A percentile compares a stretch with the other conserved stretches of the same genome.
These are phyloP conservation scores for Synergus gifuensis DNA, from an alignment of 2,888 invertebrate genomes.

Conservation along the genomic window DNA sequence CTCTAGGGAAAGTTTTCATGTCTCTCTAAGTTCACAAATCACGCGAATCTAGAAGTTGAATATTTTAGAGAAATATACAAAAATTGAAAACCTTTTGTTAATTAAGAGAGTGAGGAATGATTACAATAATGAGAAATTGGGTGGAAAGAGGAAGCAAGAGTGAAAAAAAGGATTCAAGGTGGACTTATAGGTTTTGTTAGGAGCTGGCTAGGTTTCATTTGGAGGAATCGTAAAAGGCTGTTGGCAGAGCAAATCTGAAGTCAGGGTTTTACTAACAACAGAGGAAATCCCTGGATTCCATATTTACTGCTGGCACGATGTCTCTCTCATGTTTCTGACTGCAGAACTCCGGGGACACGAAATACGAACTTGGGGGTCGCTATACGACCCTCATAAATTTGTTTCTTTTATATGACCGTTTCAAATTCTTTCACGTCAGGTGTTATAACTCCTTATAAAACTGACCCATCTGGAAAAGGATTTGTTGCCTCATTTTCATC, in stretches of 20 bases:
- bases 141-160: neutral
- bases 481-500: neutral
- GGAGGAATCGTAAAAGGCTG: constrained; percentile 50
- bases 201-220: constrained; percentile 38
- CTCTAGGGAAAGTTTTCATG: neutral
- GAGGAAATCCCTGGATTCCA: constrained; percentile 61
- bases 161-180: neutral
- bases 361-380: constrained; percentile 48
- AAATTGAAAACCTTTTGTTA: neutral
- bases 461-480: neutral
- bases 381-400: constrained; percentile 62
- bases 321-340: constrained; percentile 27
- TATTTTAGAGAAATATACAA: neutral
- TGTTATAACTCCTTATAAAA: constrained; percentile 60
- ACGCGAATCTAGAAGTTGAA: neutral
- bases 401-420: constrained; percentile 65
- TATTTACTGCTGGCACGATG: constrained; percentile 58
- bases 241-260: constrained; percentile 58
- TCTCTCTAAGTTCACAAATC: neutral
- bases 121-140: neutral
- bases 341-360: constrained; percentile 32
- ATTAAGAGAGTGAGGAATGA: neutral
- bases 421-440: constrained; percentile 64
- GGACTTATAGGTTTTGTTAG: constrained; percentile 23
- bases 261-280: constrained; percentile 61